Evolutionary conservation across 2,888 invertebrate species (phyloP).

Genomic region (Neuroscelio doddi): DNA sequence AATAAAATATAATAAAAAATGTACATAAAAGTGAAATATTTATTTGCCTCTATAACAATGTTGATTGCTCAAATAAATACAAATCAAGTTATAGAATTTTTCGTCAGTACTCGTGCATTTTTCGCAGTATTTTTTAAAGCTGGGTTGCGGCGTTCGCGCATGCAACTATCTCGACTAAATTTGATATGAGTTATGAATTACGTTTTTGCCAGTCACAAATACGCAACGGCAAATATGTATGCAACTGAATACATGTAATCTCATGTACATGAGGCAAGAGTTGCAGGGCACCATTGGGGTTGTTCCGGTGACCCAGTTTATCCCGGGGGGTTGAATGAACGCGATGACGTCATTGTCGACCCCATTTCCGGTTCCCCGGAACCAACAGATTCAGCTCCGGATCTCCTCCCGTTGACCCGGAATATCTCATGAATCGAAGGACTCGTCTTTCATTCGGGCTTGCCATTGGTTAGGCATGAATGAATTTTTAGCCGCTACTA

Average conservation of each 20-base stretch:
- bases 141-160: no score
- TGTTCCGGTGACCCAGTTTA: conserved; percentile 64
- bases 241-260: neutral
- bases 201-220: conserved; percentile 3
- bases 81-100: no score
- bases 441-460: conserved; percentile 53
- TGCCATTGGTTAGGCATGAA: conserved; percentile 50
- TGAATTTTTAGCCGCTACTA: conserved; percentile 50
- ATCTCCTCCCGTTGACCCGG: conserved; percentile 58
- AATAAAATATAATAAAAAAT: no score
- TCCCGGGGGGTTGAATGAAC: conserved; percentile 69
- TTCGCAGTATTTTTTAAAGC: neutral
- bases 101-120: neutral
- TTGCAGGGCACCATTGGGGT: conserved; percentile 30
- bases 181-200: neutral
- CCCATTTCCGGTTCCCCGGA: conserved; percentile 66
- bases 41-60: no score
- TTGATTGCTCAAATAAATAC: no score
- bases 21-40: no score
- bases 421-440: conserved; percentile 62
- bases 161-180: no score
- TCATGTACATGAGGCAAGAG: conserved; percentile 4
- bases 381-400: conserved; percentile 53
- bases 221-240: no score
- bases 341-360: conserved; percentile 67